phyloP scores from a whole-genome alignment of 2,888 invertebrate species.

The Chydorus sphaericus region DNA sequence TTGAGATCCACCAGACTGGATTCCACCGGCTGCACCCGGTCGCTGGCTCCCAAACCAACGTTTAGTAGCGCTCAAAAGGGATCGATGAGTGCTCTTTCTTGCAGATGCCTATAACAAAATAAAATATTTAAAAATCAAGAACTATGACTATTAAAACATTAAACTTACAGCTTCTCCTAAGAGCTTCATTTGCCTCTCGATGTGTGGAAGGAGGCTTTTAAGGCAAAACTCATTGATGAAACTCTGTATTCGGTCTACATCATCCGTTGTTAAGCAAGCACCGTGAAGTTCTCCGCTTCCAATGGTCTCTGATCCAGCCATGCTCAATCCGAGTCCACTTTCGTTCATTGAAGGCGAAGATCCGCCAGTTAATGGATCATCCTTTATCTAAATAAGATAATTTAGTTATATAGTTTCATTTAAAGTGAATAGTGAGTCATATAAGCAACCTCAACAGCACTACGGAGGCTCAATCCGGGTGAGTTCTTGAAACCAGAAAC shows the following conservation, averaged over 20 bases:
- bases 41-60: conserved; percentile 88
- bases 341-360: no score
- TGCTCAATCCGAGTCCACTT: no score
- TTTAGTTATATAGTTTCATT: no score
- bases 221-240: conserved; percentile 77
- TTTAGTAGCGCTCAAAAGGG: conserved; percentile 84
- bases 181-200: conserved; percentile 71
- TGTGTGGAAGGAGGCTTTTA: conserved; percentile 73
- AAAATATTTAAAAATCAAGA: conserved; percentile 12
- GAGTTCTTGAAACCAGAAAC: no score
- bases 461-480: neutral
- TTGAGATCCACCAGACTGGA: neutral
- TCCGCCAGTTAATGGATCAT: neutral
- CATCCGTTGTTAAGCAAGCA: conserved; percentile 57
- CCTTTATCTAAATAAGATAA: neutral
- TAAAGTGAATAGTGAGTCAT: no score
- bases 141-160: neutral
- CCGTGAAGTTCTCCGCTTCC: conserved; percentile 33
- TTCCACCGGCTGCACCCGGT: conserved; percentile 40
- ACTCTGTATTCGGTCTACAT: conserved; percentile 67
- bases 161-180: conserved; percentile 54
- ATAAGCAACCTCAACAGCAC: conserved; percentile 2
- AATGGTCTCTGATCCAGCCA: neutral
- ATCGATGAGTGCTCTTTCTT: conserved; percentile 76
- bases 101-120: conserved; percentile 37